Evolutionary conservation across 1,140 invertebrate genomes (phyloP), one percentile per base, ranked within the genome.

Genomic region (Hirudo medicinalis): DNA sequence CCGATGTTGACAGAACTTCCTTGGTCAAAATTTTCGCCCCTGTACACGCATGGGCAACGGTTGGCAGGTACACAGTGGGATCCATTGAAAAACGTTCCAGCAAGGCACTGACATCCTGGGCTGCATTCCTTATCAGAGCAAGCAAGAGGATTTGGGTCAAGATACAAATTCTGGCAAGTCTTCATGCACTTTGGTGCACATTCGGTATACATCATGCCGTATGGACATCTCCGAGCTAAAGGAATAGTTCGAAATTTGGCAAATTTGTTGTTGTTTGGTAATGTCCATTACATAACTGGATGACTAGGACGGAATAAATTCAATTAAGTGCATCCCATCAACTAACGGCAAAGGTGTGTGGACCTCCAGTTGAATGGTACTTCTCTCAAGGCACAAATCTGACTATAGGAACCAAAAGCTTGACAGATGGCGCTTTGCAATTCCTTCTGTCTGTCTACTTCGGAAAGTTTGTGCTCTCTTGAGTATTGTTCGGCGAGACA

Each of bases 11-110:
- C 71, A 17, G 43, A 67, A 15, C 74, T 49, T 20, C 72, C 73
- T 15, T 54, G 22, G 4, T n/a, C 36, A 71, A 74, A 75, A 1
- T 43, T 17, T n/a, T 71, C 70, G 32, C 67, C 69, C 27, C 74
- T 67, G 70, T 77, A 76, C 13, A 54, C n/a, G 66, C 77, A 78
- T 0, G 74, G 71, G 63, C 77, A 78, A 13, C 76, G 70, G 27
- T 54, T 22, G 9, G 74, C 71, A 13, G 27, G 19, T n/a, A 75
- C 67, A 72, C 77, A 78, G 17, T 49, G 55, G 53, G 69, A 72
- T 53, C 74, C 69, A 53, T 72, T 66, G 49, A 69, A 57, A 53
- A 69, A 69, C n/a, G 27, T 69, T n/a, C 72, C 72, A 19, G 67
- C 27, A 22, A 66, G 66, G 60, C 72, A 72, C 67, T 72, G 43